phyloP scores from a whole-genome alignment of 2,888 invertebrate genomes.

The Cryptocephalus primarius region DNA sequence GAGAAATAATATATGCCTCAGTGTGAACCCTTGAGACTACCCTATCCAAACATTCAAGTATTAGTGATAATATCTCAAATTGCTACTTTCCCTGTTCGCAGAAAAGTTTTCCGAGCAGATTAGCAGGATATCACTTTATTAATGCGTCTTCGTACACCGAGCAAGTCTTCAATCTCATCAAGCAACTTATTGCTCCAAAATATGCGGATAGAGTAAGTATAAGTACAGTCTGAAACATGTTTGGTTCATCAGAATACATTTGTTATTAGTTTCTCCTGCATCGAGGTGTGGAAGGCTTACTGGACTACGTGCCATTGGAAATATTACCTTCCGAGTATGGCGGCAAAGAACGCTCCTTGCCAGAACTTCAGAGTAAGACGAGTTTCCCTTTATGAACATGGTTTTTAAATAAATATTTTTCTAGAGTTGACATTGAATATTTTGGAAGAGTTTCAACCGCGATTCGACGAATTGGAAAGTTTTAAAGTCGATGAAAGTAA shows the following conservation, averaged over 20 bases:
- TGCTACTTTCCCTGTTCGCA: conserved; percentile 1
- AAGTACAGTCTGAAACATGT: background rate
- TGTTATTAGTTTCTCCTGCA: conserved; percentile 1
- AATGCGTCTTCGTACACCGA: conserved; percentile 1
- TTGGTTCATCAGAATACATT: background rate
- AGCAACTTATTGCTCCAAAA: conserved; percentile 5
- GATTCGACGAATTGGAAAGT: conserved; percentile 3
- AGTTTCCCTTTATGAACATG: background rate
- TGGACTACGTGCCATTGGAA: conserved; percentile 2
- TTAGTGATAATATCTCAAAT: no score
- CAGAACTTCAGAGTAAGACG: conserved; percentile 2
- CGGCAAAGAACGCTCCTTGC: conserved; percentile 4
- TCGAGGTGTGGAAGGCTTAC: background rate
- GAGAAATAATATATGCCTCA: no score
- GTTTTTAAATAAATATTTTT: background rate
- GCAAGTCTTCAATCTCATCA: conserved; percentile 2
- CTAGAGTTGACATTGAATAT: background rate
- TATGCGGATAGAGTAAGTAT: conserved; percentile 4
- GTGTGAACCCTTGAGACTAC: no score
- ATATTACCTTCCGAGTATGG: conserved; percentile 6
- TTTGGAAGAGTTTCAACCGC: conserved; percentile 1
- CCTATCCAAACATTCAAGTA: no score
- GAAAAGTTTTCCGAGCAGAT: conserved; percentile 4
- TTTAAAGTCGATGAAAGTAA: conserved; percentile 3
- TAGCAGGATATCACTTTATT: conserved; percentile 4